Base-by-base conservation (phyloP, 2,888 invertebrate genomes). In the Molorchus minor region DNA sequence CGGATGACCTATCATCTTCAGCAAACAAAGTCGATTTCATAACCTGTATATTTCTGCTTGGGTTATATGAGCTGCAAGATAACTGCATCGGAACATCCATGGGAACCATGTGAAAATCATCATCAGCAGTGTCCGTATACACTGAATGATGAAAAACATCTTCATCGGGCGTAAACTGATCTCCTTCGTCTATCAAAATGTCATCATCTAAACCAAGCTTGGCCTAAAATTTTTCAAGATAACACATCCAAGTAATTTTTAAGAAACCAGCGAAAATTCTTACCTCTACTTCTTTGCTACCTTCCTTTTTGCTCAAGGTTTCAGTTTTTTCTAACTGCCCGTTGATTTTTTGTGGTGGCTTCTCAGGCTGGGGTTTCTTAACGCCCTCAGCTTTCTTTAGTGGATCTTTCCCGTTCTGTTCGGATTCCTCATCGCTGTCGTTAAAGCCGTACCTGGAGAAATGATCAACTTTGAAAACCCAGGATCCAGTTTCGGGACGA, bases 381-480 rank as follows among this genome's bases (percentile, higher is more conserved):
- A 51, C 61, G 0, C n/a, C 30, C 2, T 53, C 55, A 25, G 40
- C 15, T 35, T 47, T 41, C 4, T 46, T 54, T n/a, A 41, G 49
- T 15, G 82, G 84, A 25, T 90, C 91, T 20, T 47, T 47, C 1
- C 19, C 41, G 40, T 61, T 63, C 43, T 65, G 64, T 4, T 70
- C 71, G 3, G 53, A 52, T 2, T 94, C 94, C 57, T 96, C 96
- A 63, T 95, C 95, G 0, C 93, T 93, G 67, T 96, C 96, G 7
- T 88, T 89, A 46, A 75, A 77, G 0, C 94, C 94, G 78, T 97
- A 98, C 75, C 96, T 96, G 12, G 96, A 96, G 80, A 97, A 97
- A 80, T 97, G 97, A 56, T 94, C 91, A 41, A 94, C 93, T 79
- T 91, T 88, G 81, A 98, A 98, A 47, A 97, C 96, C 98, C 98